Evolutionary conservation across 2,113 vertebrate genomes (phyloP), one percentile per base, ranked within the genome.

Genomic region (Xyliphius kryptos): DNA sequence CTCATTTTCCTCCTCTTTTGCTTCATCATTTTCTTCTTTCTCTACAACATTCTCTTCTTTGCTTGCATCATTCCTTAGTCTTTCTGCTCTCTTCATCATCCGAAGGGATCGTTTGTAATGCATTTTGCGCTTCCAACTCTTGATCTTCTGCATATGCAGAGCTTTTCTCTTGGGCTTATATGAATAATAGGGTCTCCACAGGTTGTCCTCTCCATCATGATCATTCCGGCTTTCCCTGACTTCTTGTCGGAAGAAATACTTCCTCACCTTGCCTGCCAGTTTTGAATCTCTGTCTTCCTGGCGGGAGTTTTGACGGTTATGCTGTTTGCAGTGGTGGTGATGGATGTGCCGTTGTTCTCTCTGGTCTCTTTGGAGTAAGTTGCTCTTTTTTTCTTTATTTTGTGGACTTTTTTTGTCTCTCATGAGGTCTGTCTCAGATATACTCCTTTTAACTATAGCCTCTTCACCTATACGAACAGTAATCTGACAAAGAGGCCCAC

Each of bases 391-490:
- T 58, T 61, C 63, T 75, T 88, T 86, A 1, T 70, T 82, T 20
- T 77, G 56, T 8, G 80, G 72, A 7, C 78, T 77, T 68, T 82
- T 78, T 72, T 88, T 91, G 81, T 89, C 90, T 77, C 74, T 81
- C 77, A 78, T 83, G 3, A 95, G 87, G 72, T 95, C 91, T 1
- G 88, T 92, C 75, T 93, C 92, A 2, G 92, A 91, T 76, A 95
- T 95, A 52, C 91, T 90, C 13, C 92, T 83, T 77, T 93, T 93
- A 19, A 94, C 92, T 6, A 94, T 92, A 44, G 92, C 92, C 74
- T 95, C 92, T 71, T 93, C 92, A 0, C 92, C 92, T 0, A 95
- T 93, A 3, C 91, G 87, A 47, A 95, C 91, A n/a, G 92, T 95
- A 73, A 95, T 95, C 81, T 91, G 92, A 74, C 92, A 95, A 50